Evolutionary conservation across 2,888 invertebrate species (phyloP).

Genomic region (Chloroclystis v-ata): DNA sequence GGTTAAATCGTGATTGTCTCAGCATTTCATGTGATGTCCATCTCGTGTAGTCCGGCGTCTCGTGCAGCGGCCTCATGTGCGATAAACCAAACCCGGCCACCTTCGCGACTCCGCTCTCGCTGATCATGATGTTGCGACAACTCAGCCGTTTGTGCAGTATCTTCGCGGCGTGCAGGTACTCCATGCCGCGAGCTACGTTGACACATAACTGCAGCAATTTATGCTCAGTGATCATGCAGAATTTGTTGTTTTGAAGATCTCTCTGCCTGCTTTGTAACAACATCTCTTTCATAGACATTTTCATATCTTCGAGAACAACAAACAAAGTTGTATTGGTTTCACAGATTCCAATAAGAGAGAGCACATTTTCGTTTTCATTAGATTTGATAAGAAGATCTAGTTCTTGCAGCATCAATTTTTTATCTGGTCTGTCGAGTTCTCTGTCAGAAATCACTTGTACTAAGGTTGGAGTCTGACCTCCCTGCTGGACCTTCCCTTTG

Average conservation of each 20-base stretch:
- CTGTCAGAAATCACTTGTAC: conserved; percentile 83
- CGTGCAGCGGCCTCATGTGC: conserved; percentile 79
- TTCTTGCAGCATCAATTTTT: conserved; percentile 80
- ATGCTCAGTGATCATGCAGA: conserved; percentile 80
- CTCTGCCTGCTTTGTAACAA: conserved; percentile 80
- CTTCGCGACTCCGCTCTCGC: conserved; percentile 82
- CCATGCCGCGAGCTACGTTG: conserved; percentile 85
- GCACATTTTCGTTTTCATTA: conserved; percentile 83
- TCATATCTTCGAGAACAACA: conserved; percentile 84
- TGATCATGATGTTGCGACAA: conserved; percentile 83
- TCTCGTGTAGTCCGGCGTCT: conserved; percentile 85
- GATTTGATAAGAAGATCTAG: conserved; percentile 84
- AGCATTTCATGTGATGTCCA: conserved; percentile 90
- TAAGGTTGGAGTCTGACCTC: conserved; percentile 69
- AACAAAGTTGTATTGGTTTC: conserved; percentile 86
- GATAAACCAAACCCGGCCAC: conserved; percentile 86
- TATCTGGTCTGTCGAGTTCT: conserved; percentile 72
- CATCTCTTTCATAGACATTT: conserved; percentile 83
- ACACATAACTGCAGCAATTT: conserved; percentile 81
- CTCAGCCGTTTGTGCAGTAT: conserved; percentile 86
- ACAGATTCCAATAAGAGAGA: conserved; percentile 87
- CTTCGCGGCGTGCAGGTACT: conserved; percentile 81
- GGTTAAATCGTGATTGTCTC: conserved; percentile 81
- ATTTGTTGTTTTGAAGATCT: conserved; percentile 73
- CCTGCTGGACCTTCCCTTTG: conserved; percentile 82